Conservation (phyloP, 35 echinoderm and acorn worm genomes). For the Ophiothrix spiculata region DNA sequence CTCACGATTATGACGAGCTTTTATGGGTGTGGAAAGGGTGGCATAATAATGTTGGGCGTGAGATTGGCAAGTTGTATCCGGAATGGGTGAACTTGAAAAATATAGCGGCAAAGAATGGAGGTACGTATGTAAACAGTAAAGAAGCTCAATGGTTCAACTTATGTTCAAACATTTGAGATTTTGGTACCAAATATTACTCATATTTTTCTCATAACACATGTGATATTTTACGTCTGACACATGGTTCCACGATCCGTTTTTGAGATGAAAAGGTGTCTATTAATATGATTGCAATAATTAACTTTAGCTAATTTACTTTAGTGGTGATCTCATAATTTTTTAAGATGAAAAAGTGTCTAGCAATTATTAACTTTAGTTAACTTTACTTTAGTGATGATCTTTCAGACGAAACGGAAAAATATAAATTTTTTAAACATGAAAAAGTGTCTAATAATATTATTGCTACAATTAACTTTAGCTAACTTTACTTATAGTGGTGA, state of each 20-base stretch:
- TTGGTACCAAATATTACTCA: neutral
- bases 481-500: too few species aligned
- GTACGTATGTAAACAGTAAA: conserved; percentile 25
- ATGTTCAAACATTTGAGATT: too few species aligned
- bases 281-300: neutral
- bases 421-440: too few species aligned
- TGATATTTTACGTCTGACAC: neutral
- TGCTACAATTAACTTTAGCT: neutral
- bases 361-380: too few species aligned
- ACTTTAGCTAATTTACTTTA: neutral
- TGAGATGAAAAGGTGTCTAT: neutral
- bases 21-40: conserved; percentile 76
- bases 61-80: conserved; percentile 69
- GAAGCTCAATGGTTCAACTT: too few species aligned
- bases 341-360: neutral
- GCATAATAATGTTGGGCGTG: conserved; percentile 71
- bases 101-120: conserved; percentile 53
- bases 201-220: neutral
- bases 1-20: conserved; percentile 62
- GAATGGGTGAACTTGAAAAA: conserved; percentile 65
- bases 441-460: too few species aligned
- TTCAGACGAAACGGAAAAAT: too few species aligned
- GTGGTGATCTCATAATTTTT: neutral
- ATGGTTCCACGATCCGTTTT: neutral
- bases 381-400: too few species aligned